phyloP scores from a whole-genome alignment of 1,140 invertebrate species.

The Panulirus ornatus region DNA sequence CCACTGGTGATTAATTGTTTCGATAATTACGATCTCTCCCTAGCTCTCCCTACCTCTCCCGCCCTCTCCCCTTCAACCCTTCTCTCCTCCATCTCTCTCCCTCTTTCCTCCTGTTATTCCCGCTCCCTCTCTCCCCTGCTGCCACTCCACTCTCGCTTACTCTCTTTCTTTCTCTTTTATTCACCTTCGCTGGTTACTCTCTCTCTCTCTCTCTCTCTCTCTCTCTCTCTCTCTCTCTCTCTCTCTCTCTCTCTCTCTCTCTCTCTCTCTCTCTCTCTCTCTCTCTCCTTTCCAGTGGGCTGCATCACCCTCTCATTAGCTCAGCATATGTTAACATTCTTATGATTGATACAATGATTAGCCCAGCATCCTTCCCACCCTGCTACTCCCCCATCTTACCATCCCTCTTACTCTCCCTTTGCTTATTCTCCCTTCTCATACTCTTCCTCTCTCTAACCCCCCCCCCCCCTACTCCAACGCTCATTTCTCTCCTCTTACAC shows the following conservation, averaged over 20 bases:
- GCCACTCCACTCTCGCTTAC: conserved; percentile 3
- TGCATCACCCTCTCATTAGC: conserved; percentile 36
- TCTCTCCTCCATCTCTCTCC: conserved; percentile 9
- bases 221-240: conserved; percentile 14
- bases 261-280: conserved; percentile 51
- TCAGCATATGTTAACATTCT: conserved; percentile 43
- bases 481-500: background rate
- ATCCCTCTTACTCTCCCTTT: background rate
- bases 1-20: conserved; percentile 55
- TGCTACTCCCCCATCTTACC: background rate
- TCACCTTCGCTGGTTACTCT: too few species aligned
- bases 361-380: background rate
- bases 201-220: background rate
- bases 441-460: background rate
- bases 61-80: conserved; percentile 6
- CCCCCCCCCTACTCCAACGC: background rate
- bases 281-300: background rate
- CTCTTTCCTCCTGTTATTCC: background rate
- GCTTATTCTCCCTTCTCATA: conserved; percentile 2
- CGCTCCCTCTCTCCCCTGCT: background rate
- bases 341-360: conserved; percentile 54
- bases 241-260: conserved; percentile 35
- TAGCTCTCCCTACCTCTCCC: conserved; percentile 8
- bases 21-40: conserved; percentile 40
- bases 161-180: background rate